phyloP scores from a whole-genome alignment of 2,113 vertebrate genomes.

The Scalopus aquaticus region DNA sequence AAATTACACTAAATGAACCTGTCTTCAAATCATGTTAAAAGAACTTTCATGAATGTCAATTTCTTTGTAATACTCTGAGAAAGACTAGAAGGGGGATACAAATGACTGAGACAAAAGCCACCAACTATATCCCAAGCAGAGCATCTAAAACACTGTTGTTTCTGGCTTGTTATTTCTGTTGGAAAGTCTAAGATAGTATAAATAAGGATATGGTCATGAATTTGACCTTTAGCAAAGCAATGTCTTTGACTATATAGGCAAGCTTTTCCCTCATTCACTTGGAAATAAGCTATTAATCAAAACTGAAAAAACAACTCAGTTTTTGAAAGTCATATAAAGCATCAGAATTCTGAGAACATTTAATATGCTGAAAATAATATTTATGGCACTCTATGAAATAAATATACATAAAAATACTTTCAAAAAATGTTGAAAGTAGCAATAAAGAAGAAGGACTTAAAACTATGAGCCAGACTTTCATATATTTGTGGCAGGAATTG shows the following conservation, averaged over 20 bases:
- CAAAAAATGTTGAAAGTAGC: not conserved
- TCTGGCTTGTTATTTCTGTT: conserved; percentile 2
- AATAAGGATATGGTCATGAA: not conserved
- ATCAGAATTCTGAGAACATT: conserved; percentile 7
- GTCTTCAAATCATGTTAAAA: conserved; percentile 30
- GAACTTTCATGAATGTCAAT: not conserved
- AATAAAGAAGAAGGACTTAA: conserved; percentile 21
- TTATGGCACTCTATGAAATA: conserved; percentile 29
- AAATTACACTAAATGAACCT: not conserved
- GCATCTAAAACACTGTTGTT: not conserved
- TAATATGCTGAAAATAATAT: not conserved
- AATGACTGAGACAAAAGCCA: not conserved
- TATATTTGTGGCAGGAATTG: conserved; percentile 6
- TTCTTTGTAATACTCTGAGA: not conserved
- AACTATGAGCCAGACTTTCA: conserved; percentile 40
- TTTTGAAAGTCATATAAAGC: conserved; percentile 7
- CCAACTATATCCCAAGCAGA: not conserved
- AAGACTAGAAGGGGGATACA: not conserved
- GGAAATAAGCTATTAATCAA: conserved; percentile 22
- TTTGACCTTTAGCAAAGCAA: conserved; percentile 12
- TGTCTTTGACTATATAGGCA: not conserved
- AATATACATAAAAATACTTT: conserved; percentile 18
- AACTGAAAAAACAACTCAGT: conserved; percentile 36
- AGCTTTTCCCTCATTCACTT: not conserved
- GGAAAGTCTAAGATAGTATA: not conserved